These are phyloP conservation scores for Himalopsyche anomala DNA, from an alignment of 2,888 invertebrate genomes.

Conservation along the genomic window DNA sequence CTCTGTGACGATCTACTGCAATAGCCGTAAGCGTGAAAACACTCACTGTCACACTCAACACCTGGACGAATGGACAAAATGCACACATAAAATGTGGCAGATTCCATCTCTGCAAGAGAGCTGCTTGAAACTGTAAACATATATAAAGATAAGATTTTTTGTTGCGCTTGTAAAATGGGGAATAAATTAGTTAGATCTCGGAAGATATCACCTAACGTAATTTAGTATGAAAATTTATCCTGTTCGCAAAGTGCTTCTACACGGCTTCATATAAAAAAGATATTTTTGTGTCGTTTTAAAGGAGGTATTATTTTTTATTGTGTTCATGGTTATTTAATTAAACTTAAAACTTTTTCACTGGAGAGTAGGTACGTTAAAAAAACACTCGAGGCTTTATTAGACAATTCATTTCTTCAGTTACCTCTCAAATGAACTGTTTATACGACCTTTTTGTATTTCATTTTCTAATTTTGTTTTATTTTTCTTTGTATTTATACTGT, in stretches of 20 bases:
- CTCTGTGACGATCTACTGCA: conserved; percentile 84
- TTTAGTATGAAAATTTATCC: not conserved
- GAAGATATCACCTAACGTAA: not conserved
- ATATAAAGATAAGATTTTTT: conserved; percentile 5
- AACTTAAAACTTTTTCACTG: no score
- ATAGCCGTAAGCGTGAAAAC: conserved; percentile 86
- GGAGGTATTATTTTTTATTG: no score
- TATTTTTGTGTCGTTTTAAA: not conserved
- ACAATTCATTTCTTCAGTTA: no score
- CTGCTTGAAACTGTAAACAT: conserved; percentile 82
- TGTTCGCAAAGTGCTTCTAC: not conserved
- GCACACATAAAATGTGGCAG: conserved; percentile 85
- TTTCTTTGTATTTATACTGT: no score
- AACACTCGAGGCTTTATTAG: no score
- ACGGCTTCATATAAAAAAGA: not conserved
- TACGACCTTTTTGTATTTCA: no score
- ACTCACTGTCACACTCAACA: conserved; percentile 84
- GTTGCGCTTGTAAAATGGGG: not conserved
- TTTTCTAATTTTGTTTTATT: no score
- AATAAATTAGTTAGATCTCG: not conserved
- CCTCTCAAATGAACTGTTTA: no score
- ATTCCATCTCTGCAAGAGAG: conserved; percentile 85
- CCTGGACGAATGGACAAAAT: conserved; percentile 86
- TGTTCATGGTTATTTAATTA: no score
- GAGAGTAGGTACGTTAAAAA: no score